Conservation (phyloP, 2,113 vertebrate species). For the Clinocottus analis region DNA sequence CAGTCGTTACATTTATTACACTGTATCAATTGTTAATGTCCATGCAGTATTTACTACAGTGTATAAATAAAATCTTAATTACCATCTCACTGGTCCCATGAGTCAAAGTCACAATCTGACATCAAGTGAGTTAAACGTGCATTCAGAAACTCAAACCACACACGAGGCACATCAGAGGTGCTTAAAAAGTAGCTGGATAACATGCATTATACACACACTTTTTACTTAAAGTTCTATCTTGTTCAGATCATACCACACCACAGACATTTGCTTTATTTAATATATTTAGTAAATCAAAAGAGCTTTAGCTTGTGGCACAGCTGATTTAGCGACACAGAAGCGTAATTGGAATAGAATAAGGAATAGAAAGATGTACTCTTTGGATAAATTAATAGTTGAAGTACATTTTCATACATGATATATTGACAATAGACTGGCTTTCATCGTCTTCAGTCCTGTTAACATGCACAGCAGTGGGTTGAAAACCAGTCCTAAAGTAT, state of each 20-base stretch:
- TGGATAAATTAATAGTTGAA: conserved; percentile 32
- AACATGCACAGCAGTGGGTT: background rate
- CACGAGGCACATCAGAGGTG: too few relatives aligned
- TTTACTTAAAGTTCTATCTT: background rate
- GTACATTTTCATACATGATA: background rate
- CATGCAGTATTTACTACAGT: conserved; percentile 1
- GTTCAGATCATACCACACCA: background rate
- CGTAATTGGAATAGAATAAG: background rate
- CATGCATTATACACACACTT: background rate
- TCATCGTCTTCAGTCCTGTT: background rate
- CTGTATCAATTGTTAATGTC: conserved; percentile 30
- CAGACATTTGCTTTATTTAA: conserved; percentile 14
- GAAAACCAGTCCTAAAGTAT: background rate
- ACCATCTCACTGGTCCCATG: conserved; percentile 16
- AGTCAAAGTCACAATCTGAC: conserved; percentile 17
- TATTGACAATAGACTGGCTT: background rate
- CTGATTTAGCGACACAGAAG: background rate
- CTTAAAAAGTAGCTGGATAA: background rate
- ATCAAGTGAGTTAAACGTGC: background rate
- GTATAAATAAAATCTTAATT: conserved; percentile 5
- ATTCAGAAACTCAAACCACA: background rate
- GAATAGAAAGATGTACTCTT: background rate
- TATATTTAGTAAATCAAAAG: conserved; percentile 3
- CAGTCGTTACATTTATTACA: conserved; percentile 15
- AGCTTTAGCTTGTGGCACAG: background rate